These are phyloP conservation scores for Muntiacus reevesi DNA, from an alignment of 2,113 vertebrate genomes.

Conservation along the genomic window DNA sequence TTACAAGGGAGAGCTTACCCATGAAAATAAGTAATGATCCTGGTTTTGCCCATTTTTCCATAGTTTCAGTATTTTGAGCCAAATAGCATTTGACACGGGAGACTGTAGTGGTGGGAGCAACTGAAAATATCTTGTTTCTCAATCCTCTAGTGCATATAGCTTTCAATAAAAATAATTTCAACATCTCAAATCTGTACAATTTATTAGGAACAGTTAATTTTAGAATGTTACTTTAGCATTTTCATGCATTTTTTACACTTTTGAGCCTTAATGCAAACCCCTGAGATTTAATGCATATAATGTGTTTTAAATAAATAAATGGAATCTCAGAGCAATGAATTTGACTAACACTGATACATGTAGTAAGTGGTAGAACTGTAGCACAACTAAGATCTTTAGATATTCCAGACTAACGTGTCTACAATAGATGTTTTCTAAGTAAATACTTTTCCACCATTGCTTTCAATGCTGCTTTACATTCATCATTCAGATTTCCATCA, in stretches of 20 bases:
- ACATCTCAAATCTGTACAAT: background rate
- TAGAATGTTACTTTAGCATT: background rate
- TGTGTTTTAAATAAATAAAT: background rate
- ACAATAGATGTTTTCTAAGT: background rate
- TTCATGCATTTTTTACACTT: background rate
- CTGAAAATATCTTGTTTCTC: background rate
- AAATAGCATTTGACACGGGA: background rate
- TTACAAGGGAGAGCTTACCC: background rate
- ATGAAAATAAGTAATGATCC: background rate
- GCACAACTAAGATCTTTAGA: background rate
- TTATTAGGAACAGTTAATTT: background rate
- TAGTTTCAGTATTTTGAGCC: background rate
- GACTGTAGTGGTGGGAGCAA: background rate
- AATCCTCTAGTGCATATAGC: background rate
- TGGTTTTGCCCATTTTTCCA: background rate
- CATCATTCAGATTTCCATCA: background rate
- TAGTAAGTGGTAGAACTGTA: background rate
- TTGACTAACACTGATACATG: background rate
- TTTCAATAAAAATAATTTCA: background rate
- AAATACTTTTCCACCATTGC: background rate
- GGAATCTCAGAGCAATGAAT: background rate
- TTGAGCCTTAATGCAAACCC: background rate
- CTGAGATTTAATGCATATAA: background rate
- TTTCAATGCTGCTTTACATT: background rate
- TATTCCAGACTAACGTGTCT: background rate